Evolutionary conservation across 1,140 invertebrate species (phyloP).

Genomic region (Portunus trituberculatus): DNA sequence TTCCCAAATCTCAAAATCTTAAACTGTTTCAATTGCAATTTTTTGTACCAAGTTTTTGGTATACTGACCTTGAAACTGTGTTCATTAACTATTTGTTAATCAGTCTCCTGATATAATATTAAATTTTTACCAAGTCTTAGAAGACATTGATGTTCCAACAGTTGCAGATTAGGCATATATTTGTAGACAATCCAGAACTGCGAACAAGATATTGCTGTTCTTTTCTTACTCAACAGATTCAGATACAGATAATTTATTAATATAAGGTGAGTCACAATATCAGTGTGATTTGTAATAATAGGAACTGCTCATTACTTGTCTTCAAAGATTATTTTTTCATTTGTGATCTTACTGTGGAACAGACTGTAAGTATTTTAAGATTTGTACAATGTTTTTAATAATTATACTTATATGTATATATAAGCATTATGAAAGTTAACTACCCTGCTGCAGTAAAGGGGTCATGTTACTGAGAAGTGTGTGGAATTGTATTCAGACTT

Average conservation of each 20-base stretch:
- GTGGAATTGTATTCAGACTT: background rate
- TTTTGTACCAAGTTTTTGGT: background rate
- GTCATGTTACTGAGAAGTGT: background rate
- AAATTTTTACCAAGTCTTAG: background rate
- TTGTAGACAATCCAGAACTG: background rate
- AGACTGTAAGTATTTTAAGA: background rate
- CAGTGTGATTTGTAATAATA: no score
- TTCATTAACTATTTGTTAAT: background rate
- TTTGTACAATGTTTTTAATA: background rate
- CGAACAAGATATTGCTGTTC: background rate
- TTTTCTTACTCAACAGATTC: background rate
- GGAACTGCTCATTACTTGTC: no score
- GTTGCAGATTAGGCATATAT: background rate
- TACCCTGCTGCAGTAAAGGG: background rate
- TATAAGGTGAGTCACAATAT: background rate
- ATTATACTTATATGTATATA: background rate
- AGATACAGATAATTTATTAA: background rate
- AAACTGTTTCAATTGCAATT: background rate
- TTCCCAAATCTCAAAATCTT: background rate
- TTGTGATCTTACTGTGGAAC: background rate
- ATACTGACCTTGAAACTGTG: background rate
- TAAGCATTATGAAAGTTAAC: background rate
- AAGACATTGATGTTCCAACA: background rate
- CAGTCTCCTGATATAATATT: background rate
- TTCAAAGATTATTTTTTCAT: background rate